phyloP scores from a whole-genome alignment of 2,113 vertebrate species.

The Etia nguti region DNA sequence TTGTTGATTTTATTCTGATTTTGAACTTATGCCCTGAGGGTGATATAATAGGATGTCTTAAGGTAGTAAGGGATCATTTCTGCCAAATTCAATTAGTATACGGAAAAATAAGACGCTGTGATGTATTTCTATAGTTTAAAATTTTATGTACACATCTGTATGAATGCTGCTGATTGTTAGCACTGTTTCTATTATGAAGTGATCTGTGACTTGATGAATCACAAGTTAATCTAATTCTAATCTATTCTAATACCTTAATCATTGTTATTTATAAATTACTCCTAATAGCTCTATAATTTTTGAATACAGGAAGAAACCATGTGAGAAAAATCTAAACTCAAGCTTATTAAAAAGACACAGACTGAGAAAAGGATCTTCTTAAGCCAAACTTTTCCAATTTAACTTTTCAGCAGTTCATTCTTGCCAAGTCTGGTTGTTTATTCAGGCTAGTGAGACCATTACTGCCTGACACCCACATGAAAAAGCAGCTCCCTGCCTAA shows the following conservation, averaged over 20 bases:
- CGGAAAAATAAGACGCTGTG: background rate
- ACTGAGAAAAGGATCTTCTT: background rate
- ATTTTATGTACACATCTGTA: background rate
- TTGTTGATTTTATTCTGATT: background rate
- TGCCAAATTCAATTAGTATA: background rate
- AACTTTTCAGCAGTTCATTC: background rate
- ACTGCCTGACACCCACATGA: background rate
- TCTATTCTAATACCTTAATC: background rate
- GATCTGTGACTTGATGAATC: background rate
- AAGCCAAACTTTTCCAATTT: background rate
- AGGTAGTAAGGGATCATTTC: background rate
- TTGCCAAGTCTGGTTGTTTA: background rate
- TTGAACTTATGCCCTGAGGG: background rate
- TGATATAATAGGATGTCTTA: background rate
- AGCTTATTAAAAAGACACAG: background rate
- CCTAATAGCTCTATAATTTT: background rate
- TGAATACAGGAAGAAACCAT: background rate
- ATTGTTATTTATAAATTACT: background rate
- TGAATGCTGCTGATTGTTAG: background rate
- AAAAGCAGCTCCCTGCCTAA: background rate
- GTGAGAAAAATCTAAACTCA: background rate
- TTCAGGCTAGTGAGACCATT: background rate
- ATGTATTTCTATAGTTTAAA: background rate
- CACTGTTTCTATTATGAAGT: background rate
- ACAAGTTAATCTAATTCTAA: background rate